phyloP scores from a whole-genome alignment of 1,140 invertebrate genomes.

The Phocides pigmalion region DNA sequence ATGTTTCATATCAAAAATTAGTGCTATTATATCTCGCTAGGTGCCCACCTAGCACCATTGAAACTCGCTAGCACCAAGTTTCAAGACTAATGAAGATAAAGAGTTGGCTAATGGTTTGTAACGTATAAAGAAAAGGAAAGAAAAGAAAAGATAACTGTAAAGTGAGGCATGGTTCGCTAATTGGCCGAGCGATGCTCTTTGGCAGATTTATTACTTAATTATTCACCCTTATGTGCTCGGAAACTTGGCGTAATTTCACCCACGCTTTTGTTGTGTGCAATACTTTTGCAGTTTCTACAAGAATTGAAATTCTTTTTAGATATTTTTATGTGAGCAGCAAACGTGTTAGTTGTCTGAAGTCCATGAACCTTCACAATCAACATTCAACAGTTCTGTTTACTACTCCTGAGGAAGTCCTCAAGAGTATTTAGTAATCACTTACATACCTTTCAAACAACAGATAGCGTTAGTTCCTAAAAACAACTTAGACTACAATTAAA shows the following conservation, averaged over 20 bases:
- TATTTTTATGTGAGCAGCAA: no score
- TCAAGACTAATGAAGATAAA: constrained; percentile 53
- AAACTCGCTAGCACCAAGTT: not conserved
- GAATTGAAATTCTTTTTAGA: constrained; percentile 3
- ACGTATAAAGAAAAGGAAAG: constrained; percentile 9
- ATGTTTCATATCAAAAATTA: no score
- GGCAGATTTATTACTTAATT: constrained; percentile 48
- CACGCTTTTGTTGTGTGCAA: constrained; percentile 30
- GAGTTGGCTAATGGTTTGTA: constrained; percentile 47
- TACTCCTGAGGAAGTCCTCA: no score
- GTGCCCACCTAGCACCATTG: not conserved
- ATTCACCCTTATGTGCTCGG: constrained; percentile 33
- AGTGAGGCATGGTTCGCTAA: constrained; percentile 36
- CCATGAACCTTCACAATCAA: no score
- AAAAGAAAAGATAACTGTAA: constrained; percentile 47
- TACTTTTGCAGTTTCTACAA: constrained; percentile 11
- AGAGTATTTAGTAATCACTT: no score
- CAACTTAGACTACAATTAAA: no score
- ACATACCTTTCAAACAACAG: no score
- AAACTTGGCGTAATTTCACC: constrained; percentile 23
- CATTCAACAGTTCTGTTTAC: no score
- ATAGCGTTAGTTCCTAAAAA: no score
- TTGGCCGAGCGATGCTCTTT: constrained; percentile 43
- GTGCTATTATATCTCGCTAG: no score
- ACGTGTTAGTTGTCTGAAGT: no score